Base-by-base conservation (phyloP, 2,888 invertebrate genomes). In the Thera obeliscata region DNA sequence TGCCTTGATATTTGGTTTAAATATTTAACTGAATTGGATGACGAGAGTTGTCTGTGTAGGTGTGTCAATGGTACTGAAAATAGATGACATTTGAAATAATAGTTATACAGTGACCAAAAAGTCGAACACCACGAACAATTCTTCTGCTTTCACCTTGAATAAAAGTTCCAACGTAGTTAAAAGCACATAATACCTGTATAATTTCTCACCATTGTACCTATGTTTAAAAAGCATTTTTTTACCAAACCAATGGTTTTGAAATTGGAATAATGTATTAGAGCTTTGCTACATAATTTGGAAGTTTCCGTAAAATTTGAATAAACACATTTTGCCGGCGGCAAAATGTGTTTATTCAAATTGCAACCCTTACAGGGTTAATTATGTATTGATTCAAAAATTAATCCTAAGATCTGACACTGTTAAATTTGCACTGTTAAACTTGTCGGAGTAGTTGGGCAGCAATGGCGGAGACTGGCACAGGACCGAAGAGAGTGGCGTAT, bases 1-100 rank as follows among this genome's bases (percentile, higher is more conserved):
- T 41, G n/a, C 35, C 46, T 22, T 22, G 22, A 22, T 22, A 58
- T 52, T 49, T 54, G 22, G 46, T 59, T 38, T 7, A 8, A 54
- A n/a, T 8, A 41, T 50, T 49, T 65, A 56, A 65, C 64, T 11
- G 41, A 54, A 58, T 56, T 49, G 9, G 56, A 60, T 33, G 48
- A 48, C 55, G 22, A 65, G 38, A 56, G 56, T 67, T 46, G 11
- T 36, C 46, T 56, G 58, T 59, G 67, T 67, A 46, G 64, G 64
- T 56, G 67, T 64, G 56, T 56, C 63, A 67, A 62, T 59, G 66
- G 48, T 38, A 62, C 49, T 60, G 46, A 56, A 63, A 67, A 67
- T 67, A 67, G 67, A 67, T 56, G 56, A 38, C 56, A 56, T 56
- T 67, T 50, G 46, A 11, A 60, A 67, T 36, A 59, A 62, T 56